These are phyloP conservation scores for Acanthurus tractus DNA, from an alignment of 2,797 vertebrate species.

Conservation along the genomic window DNA sequence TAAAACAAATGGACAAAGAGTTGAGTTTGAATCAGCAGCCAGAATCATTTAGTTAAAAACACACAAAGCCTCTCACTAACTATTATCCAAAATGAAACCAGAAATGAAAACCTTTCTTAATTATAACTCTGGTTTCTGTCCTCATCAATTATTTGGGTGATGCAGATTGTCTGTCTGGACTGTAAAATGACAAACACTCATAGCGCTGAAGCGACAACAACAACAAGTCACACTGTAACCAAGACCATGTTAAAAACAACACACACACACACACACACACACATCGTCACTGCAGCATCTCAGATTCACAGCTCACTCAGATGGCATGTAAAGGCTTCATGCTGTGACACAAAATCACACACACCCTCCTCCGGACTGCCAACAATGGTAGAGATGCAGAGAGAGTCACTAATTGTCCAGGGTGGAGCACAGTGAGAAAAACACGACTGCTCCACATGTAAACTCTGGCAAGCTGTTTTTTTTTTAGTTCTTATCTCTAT, in stretches of 20 bases:
- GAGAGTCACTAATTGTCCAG: conserved; percentile 23
- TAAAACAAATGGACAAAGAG: background rate
- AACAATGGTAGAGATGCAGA: conserved; percentile 43
- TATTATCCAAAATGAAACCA: background rate
- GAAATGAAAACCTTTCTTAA: background rate
- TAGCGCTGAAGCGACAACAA: background rate
- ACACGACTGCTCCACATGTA: background rate
- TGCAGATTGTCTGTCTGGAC: background rate
- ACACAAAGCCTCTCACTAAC: background rate
- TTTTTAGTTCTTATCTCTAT: background rate
- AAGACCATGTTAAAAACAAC: background rate
- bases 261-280: conserved; percentile 34
- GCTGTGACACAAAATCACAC: conserved; percentile 43
- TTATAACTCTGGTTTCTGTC: background rate
- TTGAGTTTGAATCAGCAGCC: background rate
- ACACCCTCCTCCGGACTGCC: conserved; percentile 51
- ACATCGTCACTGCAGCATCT: conserved; percentile 49
- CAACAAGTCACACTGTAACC: conserved; percentile 19
- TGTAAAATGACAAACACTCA: background rate
- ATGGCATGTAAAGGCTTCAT: conserved; percentile 57
- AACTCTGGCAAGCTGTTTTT: background rate
- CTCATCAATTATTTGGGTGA: background rate
- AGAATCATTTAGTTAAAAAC: background rate
- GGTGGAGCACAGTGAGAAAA: conserved; percentile 39
- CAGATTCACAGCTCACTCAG: conserved; percentile 41